Evolutionary conservation across 2,888 invertebrate genomes (phyloP), one percentile per base, ranked within the genome.

Genomic region (Copidosoma aretas): DNA sequence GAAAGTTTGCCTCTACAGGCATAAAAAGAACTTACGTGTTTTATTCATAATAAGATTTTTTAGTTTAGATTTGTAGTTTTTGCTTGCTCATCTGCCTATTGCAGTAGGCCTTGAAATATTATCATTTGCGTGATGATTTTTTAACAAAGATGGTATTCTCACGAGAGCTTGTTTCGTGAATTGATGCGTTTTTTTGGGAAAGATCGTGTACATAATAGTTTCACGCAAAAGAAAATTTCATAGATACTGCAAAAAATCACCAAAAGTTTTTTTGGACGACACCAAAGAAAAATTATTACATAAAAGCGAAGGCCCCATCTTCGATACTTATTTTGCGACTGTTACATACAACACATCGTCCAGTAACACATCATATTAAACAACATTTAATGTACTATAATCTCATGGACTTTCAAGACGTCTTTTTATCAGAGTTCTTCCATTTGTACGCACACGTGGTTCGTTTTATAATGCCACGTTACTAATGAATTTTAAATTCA

Each of bases 191-290:
- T 64, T 70, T 63, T 69, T 64, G 46, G 12, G 41, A 59, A 24
- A 41, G n/a, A 49, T 67, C 57, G 53, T 43, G 19, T 39, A 46
- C 17, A 39, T n/a, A 22, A 51, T 43, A 24, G n/a, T 32, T 66
- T 52, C 60, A 65, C 39, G 54, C 52, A 22, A 25, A 62, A 60
- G 19, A 67, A 64, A 49, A 59, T 65, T 66, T 66, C 60, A 65
- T 62, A 21, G 46, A 56, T 57, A 51, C 59, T 71, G 60, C 56
- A 53, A 64, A 51, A 62, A 65, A 58, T 67, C 62, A 69, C 56
- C 64, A 68, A 71, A 64, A 68, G 71, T 60, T 63, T 75, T 76
- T 71, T 73, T 73, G 75, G 72, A 76, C 64, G 73, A 76, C 70
- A 76, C 77, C 78, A 78, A 72, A 72, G 71, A 72, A 67, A 67